Conservation (phyloP, 2,113 vertebrate genomes). For the Labeo catla region DNA sequence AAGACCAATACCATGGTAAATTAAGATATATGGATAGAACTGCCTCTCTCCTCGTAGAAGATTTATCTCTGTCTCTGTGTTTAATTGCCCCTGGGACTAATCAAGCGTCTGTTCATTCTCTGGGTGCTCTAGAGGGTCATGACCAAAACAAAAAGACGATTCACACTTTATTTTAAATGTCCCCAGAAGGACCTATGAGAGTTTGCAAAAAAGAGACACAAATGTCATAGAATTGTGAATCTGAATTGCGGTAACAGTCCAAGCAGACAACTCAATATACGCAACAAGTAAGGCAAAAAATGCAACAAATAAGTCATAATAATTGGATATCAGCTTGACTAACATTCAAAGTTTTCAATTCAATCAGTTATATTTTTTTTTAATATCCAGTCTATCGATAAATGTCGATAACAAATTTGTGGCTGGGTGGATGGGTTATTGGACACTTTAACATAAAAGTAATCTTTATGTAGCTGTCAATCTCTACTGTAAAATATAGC, state of each 20-base stretch:
- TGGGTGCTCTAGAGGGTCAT: background rate
- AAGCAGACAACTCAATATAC: background rate
- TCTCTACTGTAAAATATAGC: background rate
- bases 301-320: background rate
- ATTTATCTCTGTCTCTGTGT: slow-evolving; percentile 31
- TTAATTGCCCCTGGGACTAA: slow-evolving; percentile 39
- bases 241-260: background rate
- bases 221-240: background rate
- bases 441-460: background rate
- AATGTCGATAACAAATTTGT: background rate
- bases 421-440: background rate
- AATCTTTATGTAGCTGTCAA: background rate
- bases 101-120: slow-evolving; percentile 41
- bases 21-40: slow-evolving; percentile 42
- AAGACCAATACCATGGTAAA: slow-evolving; percentile 29
- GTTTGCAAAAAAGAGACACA: background rate
- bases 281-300: background rate
- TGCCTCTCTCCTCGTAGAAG: slow-evolving; percentile 15
- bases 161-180: background rate
- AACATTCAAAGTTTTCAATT: background rate
- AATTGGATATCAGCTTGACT: background rate
- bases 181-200: background rate
- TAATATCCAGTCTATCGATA: background rate
- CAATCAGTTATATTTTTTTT: background rate
- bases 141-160: background rate